phyloP scores from a whole-genome alignment of 1,140 invertebrate species.

The Pogonognathellus flavescens region DNA sequence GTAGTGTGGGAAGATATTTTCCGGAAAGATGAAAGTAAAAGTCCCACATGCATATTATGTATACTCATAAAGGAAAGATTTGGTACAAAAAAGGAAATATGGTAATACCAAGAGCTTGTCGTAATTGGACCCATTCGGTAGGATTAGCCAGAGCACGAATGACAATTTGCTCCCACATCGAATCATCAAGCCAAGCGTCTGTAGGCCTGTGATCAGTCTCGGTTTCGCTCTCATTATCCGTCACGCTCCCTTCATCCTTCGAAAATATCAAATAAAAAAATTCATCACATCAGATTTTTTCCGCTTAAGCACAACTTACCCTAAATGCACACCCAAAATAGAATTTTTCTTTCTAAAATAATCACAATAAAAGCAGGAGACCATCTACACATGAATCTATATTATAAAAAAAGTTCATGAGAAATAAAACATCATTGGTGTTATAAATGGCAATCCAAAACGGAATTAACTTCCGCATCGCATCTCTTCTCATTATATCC shows the following conservation, averaged over 20 bases:
- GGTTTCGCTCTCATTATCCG: constrained; percentile 28
- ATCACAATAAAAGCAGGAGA: too few species aligned
- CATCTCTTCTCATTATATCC: constrained; percentile 34
- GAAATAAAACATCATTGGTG: background rate
- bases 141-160: constrained; percentile 63
- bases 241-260: constrained; percentile 55
- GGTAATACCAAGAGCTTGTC: constrained; percentile 58
- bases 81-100: background rate
- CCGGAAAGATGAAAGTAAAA: too few species aligned
- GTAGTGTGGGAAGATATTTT: too few species aligned
- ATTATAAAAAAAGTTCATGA: background rate
- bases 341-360: background rate
- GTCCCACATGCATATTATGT: too few species aligned
- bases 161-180: constrained; percentile 61
- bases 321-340: background rate
- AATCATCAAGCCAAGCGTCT: constrained; percentile 56
- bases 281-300: constrained; percentile 16
- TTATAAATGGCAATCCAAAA: background rate
- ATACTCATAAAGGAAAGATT: too few species aligned
- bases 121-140: constrained; percentile 61
- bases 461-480: constrained; percentile 37
- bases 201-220: constrained; percentile 9
- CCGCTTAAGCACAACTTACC: background rate
- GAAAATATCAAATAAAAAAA: constrained; percentile 5
- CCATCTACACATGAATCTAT: too few species aligned